Conservation (phyloP, 2,888 invertebrate genomes). For the Lithophane leautieri region DNA sequence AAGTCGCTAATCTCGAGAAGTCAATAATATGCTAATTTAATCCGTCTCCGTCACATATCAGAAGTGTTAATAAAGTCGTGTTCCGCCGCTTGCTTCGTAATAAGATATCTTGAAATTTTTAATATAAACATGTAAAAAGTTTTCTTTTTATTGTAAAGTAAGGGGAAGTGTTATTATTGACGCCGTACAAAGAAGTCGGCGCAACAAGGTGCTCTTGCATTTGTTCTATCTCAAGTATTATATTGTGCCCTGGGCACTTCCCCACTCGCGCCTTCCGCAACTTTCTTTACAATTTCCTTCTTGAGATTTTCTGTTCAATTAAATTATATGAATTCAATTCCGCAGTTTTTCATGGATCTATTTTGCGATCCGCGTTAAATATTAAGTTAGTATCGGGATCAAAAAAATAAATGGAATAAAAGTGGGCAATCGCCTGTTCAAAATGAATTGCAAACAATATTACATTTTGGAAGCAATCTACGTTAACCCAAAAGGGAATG, state of each 20-base stretch:
- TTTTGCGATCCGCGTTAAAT: constrained; percentile 76
- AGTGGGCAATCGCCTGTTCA: constrained; percentile 87
- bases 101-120: constrained; percentile 53
- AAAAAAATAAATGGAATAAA: constrained; percentile 84
- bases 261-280: constrained; percentile 79
- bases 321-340: constrained; percentile 84
- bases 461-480: constrained; percentile 90
- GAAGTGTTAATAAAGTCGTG: constrained; percentile 58
- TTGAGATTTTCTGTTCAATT: constrained; percentile 84
- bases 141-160: constrained; percentile 70
- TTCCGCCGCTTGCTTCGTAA: constrained; percentile 31
- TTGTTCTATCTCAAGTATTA: constrained; percentile 84
- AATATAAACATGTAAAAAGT: constrained; percentile 59
- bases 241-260: constrained; percentile 82
- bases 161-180: constrained; percentile 80
- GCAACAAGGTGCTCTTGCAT: constrained; percentile 81
- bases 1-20: constrained; percentile 61
- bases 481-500: constrained; percentile 90
- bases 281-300: constrained; percentile 83
- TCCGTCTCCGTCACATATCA: constrained; percentile 56
- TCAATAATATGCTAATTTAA: constrained; percentile 66
- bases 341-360: constrained; percentile 78
- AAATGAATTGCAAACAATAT: constrained; percentile 90
- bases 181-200: constrained; percentile 77
- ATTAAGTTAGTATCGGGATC: constrained; percentile 83